Conservation (phyloP, 1,140 invertebrate genomes). For the Heterodera carotae region DNA sequence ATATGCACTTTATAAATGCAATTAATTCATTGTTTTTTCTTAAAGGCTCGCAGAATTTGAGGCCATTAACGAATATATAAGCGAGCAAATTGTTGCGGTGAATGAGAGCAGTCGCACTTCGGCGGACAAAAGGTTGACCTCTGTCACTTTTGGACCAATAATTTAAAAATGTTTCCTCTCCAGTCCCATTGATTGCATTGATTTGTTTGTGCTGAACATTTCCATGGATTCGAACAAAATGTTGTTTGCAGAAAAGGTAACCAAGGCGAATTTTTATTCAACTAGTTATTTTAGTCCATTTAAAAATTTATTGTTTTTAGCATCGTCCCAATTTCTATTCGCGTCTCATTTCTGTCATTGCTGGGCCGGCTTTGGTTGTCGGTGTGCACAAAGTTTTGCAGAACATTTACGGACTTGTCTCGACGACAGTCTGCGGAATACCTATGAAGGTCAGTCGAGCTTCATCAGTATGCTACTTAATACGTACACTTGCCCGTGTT, state of each 20-base stretch:
- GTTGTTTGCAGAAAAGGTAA: constrained; percentile 4
- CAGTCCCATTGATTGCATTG: constrained; percentile 33
- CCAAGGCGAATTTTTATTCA: constrained; percentile 22
- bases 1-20: constrained; percentile 7
- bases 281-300: constrained; percentile 18
- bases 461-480: not conserved
- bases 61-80: constrained; percentile 35
- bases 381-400: constrained; percentile 43
- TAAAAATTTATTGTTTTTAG: constrained; percentile 38
- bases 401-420: constrained; percentile 52
- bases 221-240: constrained; percentile 34
- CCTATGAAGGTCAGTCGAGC: constrained; percentile 51
- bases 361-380: constrained; percentile 39
- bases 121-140: constrained; percentile 21
- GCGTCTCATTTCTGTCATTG: constrained; percentile 26
- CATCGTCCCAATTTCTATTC: constrained; percentile 23
- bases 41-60: constrained; percentile 30
- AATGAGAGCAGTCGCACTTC: constrained; percentile 36
- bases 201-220: constrained; percentile 46
- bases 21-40: constrained; percentile 1
- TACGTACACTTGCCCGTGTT: not conserved
- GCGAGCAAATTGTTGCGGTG: constrained; percentile 34
- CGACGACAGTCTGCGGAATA: constrained; percentile 55
- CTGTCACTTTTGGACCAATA: not conserved
- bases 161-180: not conserved